Base-by-base conservation (phyloP, 2,797 vertebrate species). In the Scarus forsteni region DNA sequence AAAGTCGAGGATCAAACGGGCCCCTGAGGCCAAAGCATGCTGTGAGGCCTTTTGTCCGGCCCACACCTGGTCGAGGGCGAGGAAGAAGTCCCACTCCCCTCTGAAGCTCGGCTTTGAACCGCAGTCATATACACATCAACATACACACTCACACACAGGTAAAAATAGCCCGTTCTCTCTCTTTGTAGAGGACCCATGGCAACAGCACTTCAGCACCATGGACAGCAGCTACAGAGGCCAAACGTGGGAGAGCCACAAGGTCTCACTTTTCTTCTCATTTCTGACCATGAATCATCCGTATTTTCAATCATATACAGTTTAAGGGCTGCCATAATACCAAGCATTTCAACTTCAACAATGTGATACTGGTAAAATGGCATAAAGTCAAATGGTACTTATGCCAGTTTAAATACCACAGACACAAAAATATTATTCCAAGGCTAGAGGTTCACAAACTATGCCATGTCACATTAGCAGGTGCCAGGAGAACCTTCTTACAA, bases 101-200 rank as follows among this genome's bases (percentile, higher is more conserved):
- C 88, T 90, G 89, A 91, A 85, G 89, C 86, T 81, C 42, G 10
- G 73, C 92, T 93, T 93, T 93, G 92, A 93, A 93, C 91, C 71
- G 44, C 73, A 71, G 83, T 52, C 16, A 49, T 16, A 49, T 18
- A 49, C 14, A 49, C 49, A 50, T 5, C n/a, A 34, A 38, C 35
- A 38, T 15, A 10, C 12, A 51, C 19, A 51, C 75, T 60, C 72
- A 73, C 64, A 64, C 79, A 64, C 60, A 68, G 54, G 84, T 89
- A 94, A 92, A 93, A 92, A 93, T 93, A 93, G 87, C 88, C 46
- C 6, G 60, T 85, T 84, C 77, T 51, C 73, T 74, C 43, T 84
- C 81, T 88, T 67, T 86, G 70, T 82, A 55, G 56, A 70, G 80
- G 80, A 63, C 79, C 81, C 85, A 89, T 92, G 79, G 90, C 89